These are phyloP conservation scores for Malurus leucopterus DNA, from an alignment of 2,797 vertebrate genomes.

Conservation along the genomic window DNA sequence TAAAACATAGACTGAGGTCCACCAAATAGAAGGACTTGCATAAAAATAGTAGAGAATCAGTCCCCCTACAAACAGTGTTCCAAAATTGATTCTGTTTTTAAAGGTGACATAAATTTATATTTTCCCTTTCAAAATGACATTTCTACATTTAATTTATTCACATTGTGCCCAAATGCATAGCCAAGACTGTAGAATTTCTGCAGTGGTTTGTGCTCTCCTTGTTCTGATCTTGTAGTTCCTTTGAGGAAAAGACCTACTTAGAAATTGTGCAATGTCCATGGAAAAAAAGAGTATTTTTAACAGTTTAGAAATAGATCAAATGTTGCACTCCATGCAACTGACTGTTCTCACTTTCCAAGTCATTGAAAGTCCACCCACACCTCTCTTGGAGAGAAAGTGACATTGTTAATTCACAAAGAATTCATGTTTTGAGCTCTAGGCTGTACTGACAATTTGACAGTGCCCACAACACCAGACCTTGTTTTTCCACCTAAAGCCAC, in stretches of 20 bases:
- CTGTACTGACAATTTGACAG: not conserved
- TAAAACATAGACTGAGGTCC: not conserved
- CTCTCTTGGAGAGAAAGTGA: slow-evolving; percentile 11
- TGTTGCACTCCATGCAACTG: not conserved
- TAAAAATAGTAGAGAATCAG: not conserved
- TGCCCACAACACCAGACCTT: not conserved
- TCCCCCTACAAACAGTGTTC: not conserved
- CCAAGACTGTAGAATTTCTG: not conserved
- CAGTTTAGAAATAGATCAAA: slow-evolving; percentile 43
- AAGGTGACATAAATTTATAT: not conserved
- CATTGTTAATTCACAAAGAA: slow-evolving; percentile 7
- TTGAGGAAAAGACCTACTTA: slow-evolving; percentile 21
- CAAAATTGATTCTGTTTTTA: not conserved
- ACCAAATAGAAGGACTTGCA: not conserved
- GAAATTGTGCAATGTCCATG: not conserved
- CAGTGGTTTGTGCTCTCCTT: not conserved
- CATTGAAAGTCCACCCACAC: slow-evolving; percentile 13
- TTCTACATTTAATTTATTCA: not conserved
- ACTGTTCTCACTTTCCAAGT: slow-evolving; percentile 31
- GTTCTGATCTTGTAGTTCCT: not conserved
- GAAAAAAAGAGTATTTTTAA: slow-evolving; percentile 32
- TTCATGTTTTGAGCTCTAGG: not conserved
- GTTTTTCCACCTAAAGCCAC: not conserved
- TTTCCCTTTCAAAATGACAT: slow-evolving; percentile 4
- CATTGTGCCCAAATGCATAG: not conserved